Percentiles rank a stretch among this genome's conserved stretches.
phyloP scores from a whole-genome alignment of 2,888 invertebrate genomes.

The Drosophila nigricruria region DNA sequence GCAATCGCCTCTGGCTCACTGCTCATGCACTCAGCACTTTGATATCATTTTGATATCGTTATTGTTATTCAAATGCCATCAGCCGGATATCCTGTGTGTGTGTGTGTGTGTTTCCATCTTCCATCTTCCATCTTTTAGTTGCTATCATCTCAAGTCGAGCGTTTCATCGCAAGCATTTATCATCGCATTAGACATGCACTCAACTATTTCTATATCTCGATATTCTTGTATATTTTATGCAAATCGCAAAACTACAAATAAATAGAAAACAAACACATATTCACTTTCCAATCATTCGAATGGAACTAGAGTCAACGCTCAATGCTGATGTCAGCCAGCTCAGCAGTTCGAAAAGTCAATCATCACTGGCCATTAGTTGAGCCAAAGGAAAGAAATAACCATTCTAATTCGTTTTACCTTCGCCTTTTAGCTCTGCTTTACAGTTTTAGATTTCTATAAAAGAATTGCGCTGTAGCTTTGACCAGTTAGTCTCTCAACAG shows the following conservation, averaged over 20 bases:
- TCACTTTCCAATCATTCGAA: constrained; percentile 13
- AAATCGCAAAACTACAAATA: constrained; percentile 37
- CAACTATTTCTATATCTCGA: constrained; percentile 24
- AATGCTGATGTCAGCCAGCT: constrained; percentile 37
- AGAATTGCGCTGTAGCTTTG: background rate
- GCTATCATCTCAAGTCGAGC: constrained; percentile 52
- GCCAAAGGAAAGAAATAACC: background rate
- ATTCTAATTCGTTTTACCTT: background rate
- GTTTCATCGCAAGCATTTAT: constrained; percentile 76
- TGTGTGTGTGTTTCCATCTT: background rate
- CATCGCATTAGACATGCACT: constrained; percentile 74
- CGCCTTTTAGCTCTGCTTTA: background rate
- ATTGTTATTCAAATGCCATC: constrained; percentile 73
- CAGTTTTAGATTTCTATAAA: no score
- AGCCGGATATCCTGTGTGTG: constrained; percentile 72
- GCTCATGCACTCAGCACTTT: constrained; percentile 55
- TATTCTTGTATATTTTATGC: constrained; percentile 57
- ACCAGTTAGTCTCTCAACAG: background rate
- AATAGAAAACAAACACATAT: background rate
- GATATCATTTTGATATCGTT: constrained; percentile 59
- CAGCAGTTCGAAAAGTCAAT: constrained; percentile 8
- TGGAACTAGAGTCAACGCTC: constrained; percentile 2
- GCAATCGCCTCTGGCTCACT: constrained; percentile 38
- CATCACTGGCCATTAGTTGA: constrained; percentile 15
- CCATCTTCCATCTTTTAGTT: background rate